Conservation (phyloP, 2,113 vertebrate species). For the Abramis brama region DNA sequence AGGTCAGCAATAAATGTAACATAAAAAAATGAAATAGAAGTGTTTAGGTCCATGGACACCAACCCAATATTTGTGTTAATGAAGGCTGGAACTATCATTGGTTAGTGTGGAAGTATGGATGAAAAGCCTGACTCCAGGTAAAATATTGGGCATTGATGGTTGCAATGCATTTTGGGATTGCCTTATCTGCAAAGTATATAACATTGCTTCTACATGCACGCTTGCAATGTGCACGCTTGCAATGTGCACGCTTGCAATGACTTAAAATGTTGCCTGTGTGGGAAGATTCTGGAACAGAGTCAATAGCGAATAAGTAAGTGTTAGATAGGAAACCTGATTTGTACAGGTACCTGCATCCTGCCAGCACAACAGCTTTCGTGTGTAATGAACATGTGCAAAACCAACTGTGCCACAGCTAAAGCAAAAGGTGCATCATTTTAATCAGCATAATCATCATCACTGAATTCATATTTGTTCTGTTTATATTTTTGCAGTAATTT, state of each 20-base stretch:
- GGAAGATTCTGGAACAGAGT: not conserved
- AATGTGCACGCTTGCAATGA: not conserved
- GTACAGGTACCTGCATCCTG: not conserved
- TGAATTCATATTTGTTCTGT: not conserved
- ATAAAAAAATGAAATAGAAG: conserved; percentile 10
- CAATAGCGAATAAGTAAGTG: not conserved
- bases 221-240: not conserved
- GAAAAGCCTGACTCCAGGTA: not conserved
- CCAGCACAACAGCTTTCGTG: not conserved
- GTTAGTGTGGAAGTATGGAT: not conserved
- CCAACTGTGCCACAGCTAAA: not conserved
- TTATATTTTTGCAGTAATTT: not conserved
- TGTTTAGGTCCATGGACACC: conserved; percentile 9
- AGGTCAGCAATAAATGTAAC: conserved; percentile 53
- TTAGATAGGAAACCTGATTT: not conserved
- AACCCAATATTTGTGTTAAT: conserved; percentile 29
- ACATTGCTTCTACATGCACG: too few relatives aligned
- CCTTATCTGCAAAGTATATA: not conserved
- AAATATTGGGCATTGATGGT: not conserved
- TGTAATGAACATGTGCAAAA: conserved; percentile 13
- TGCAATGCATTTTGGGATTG: not conserved
- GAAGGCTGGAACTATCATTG: not conserved
- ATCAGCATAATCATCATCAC: not conserved
- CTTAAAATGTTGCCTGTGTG: conserved; percentile 3
- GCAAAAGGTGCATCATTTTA: not conserved